Evolutionary conservation across 2,113 vertebrate genomes (phyloP).

Genomic region (Procavia capensis): DNA sequence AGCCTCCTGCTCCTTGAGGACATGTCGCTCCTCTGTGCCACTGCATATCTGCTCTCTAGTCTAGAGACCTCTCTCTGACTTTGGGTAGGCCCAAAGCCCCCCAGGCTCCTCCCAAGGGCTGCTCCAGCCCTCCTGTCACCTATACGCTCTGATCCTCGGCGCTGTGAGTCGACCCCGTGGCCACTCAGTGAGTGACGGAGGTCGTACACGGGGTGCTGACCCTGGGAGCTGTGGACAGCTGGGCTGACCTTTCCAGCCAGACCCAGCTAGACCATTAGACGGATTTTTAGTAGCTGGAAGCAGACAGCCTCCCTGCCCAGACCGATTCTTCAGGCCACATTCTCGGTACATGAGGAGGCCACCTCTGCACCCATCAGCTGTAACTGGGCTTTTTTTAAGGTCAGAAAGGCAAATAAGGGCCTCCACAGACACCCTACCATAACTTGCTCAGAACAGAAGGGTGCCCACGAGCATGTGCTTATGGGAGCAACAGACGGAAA

Average conservation of each 20-base stretch:
- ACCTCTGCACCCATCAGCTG: background rate
- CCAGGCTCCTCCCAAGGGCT: accelerated
- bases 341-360: accelerated
- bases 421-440: background rate
- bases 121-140: accelerated
- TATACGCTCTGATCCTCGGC: background rate
- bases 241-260: background rate
- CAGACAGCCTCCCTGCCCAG: accelerated
- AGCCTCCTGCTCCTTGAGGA: accelerated
- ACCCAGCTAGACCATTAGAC: background rate
- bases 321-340: background rate
- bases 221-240: background rate
- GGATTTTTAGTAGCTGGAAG: background rate
- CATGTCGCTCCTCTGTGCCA: accelerated
- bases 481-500: background rate
- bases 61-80: no score
- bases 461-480: background rate
- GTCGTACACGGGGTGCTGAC: accelerated
- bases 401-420: background rate
- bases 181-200: no score
- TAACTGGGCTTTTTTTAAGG: constrained; percentile 51
- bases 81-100: background rate
- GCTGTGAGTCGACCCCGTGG: accelerated
- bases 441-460: background rate
- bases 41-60: accelerated